Conservation (phyloP, 1,140 invertebrate genomes). For the Hestina assimilis region DNA sequence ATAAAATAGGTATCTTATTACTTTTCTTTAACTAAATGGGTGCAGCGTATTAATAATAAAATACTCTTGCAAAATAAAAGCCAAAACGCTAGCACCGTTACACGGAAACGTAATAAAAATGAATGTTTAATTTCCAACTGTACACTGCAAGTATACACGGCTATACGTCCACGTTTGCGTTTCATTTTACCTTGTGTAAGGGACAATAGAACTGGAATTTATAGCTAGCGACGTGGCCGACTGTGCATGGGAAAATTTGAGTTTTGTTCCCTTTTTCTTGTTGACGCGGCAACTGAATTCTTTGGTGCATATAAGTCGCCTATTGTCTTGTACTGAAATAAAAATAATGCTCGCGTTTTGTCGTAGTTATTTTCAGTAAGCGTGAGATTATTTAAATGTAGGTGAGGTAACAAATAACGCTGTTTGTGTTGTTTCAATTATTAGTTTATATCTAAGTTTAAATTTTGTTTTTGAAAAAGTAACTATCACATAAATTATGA, state of each 20-base stretch:
- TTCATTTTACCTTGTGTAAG: conserved; percentile 1
- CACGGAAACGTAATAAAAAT: conserved; percentile 24
- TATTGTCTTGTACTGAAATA: neutral
- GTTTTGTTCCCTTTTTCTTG: neutral
- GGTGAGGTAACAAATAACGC: neutral
- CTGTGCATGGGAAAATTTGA: conserved; percentile 3
- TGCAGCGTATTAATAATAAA: neutral
- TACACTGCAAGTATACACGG: neutral
- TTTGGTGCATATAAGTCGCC: conserved; percentile 1
- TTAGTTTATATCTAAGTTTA: too few relatives aligned
- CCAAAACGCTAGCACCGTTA: conserved; percentile 17
- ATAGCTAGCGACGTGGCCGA: conserved; percentile 1
- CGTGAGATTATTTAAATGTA: neutral
- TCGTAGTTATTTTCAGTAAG: neutral
- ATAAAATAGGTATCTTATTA: neutral
- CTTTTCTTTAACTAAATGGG: neutral
- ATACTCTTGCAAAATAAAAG: conserved; percentile 11
- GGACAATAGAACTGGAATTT: conserved; percentile 2
- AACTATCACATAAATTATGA: too few relatives aligned
- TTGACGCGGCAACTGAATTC: neutral
- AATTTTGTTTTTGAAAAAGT: too few relatives aligned
- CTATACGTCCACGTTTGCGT: neutral
- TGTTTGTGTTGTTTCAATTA: too few relatives aligned
- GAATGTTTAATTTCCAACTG: conserved; percentile 25
- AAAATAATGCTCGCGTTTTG: neutral